Evolutionary conservation across 1,140 invertebrate genomes (phyloP).

Genomic region (Nilaparvata lugens): DNA sequence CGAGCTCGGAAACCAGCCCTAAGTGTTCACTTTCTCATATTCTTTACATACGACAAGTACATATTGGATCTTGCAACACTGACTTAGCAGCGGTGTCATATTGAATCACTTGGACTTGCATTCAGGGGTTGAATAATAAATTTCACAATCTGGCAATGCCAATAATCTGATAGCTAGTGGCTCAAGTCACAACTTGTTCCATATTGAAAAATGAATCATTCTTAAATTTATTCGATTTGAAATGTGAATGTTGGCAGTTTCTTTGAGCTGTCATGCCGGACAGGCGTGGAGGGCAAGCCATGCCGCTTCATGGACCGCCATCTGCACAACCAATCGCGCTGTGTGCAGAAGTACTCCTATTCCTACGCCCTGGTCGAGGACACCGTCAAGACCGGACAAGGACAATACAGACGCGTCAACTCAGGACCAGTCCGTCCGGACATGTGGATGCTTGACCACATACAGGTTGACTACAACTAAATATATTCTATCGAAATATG

Average conservation of each 20-base stretch:
- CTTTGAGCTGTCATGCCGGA: slow-evolving; percentile 68
- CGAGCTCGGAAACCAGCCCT: too few species aligned
- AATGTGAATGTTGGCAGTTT: slow-evolving; percentile 48
- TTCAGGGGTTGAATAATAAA: too few species aligned
- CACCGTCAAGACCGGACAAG: slow-evolving; percentile 33
- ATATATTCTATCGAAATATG: background rate
- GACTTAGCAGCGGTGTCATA: too few species aligned
- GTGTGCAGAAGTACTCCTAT: slow-evolving; percentile 76
- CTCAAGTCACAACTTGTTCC: background rate
- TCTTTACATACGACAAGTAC: too few species aligned
- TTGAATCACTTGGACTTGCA: too few species aligned
- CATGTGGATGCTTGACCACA: slow-evolving; percentile 69
- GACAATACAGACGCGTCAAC: slow-evolving; percentile 37
- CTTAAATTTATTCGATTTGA: background rate
- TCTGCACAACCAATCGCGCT: slow-evolving; percentile 57
- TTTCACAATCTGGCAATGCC: too few species aligned
- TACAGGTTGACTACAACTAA: too few species aligned
- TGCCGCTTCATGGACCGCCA: slow-evolving; percentile 65
- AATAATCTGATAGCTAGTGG: background rate
- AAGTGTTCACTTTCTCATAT: too few species aligned
- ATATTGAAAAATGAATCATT: background rate
- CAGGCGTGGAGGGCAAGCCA: slow-evolving; percentile 56
- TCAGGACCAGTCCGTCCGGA: slow-evolving; percentile 38
- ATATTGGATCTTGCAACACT: too few species aligned
- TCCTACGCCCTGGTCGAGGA: slow-evolving; percentile 66